Evolutionary conservation across 2,797 vertebrate genomes (phyloP), one percentile per base, ranked within the genome.

Genomic region (Telmatherina bonti): DNA sequence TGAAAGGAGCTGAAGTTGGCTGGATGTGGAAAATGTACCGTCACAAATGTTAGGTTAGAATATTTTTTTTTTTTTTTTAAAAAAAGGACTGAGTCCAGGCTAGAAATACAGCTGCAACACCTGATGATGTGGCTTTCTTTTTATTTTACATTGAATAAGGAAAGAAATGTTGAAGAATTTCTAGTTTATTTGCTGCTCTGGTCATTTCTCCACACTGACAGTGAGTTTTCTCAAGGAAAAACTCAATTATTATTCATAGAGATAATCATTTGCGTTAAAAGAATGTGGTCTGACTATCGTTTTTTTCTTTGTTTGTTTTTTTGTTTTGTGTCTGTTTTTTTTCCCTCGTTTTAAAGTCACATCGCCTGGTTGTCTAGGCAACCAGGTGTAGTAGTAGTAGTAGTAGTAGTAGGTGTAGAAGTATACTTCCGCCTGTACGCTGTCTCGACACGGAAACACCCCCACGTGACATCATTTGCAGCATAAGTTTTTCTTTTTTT

Each of bases 391-490:
- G n/a, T n/a, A n/a, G n/a, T n/a, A n/a, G n/a, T n/a, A n/a, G n/a
- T n/a, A n/a, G n/a, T n/a, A n/a, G n/a, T n/a, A n/a, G n/a, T n/a
- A n/a, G n/a, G n/a, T n/a, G n/a, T n/a, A n/a, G n/a, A n/a, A n/a
- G n/a, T n/a, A 15, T 8, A 16, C 33, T 33, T 36, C 49, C 29
- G 27, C 22, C 24, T 49, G 30, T 16, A 35, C 24, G 5, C 18
- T 56, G 38, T 51, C 45, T 61, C 18, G 24, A 12, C 59, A 58
- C 69, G n/a, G 16, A 43, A 80, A 75, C 74, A 35, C 57, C 27
- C 24, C 55, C 41, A 38, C 41, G 73, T 67, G 76, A 67, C 79
- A 60, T 78, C 20, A 86, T 70, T 67, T 71, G 84, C 80, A 31
- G 7, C 3, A n/a, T n/a, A n/a, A n/a, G n/a, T n/a, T n/a, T n/a